Conservation (phyloP, 35 echinoderm and acorn worm species). For the Ophiothrix spiculata region DNA sequence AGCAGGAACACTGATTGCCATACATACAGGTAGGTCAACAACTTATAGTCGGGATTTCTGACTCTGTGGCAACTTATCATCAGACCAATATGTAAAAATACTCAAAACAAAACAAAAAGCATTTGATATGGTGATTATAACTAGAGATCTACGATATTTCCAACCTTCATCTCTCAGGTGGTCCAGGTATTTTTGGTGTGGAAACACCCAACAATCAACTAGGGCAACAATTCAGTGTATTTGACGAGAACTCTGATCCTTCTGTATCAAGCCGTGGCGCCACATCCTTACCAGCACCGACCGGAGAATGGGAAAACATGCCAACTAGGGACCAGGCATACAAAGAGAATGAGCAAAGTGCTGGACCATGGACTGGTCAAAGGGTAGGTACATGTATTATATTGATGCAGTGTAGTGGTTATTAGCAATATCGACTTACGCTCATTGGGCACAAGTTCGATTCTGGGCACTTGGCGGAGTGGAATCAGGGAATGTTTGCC, state of each 20-base stretch:
- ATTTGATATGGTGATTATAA: not conserved
- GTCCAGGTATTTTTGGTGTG: conserved; percentile 21
- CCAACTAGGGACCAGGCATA: conserved; percentile 27
- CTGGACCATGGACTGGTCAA: conserved; percentile 64
- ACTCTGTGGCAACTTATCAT: too few relatives aligned
- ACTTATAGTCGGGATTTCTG: too few relatives aligned
- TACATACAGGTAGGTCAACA: too few relatives aligned
- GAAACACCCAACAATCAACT: conserved; percentile 15
- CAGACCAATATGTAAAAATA: too few relatives aligned
- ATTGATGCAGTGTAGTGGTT: not conserved
- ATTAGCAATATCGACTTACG: too few relatives aligned
- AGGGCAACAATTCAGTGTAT: conserved; percentile 41
- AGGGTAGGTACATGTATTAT: conserved; percentile 63
- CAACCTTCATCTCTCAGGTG: conserved; percentile 8
- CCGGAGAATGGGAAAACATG: conserved; percentile 46
- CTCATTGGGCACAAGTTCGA: too few relatives aligned
- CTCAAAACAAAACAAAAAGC: too few relatives aligned
- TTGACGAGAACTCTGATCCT: conserved; percentile 52
- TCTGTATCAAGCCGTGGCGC: not conserved
- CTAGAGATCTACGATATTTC: not conserved
- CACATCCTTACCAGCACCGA: conserved; percentile 17
- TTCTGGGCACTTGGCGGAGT: too few relatives aligned
- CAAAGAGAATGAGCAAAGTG: conserved; percentile 65
- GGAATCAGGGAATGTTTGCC: too few relatives aligned
- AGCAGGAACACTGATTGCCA: too few relatives aligned